Evolutionary conservation across 2,797 vertebrate species (phyloP).

Genomic region (Cheirogaleus major): DNA sequence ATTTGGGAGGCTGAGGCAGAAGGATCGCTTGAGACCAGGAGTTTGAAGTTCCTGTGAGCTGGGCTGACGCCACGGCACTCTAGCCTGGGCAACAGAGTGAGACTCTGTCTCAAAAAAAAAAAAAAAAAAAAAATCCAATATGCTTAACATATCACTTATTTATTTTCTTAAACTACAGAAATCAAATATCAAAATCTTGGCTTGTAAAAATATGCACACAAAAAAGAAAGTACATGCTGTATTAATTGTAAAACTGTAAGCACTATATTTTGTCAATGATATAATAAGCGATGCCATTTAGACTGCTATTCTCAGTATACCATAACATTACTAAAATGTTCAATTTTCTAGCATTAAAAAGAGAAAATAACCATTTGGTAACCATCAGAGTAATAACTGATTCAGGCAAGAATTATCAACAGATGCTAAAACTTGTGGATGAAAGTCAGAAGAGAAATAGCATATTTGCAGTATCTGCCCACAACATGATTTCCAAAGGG

Average conservation of each 20-base stretch:
- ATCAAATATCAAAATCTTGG: conserved; percentile 11
- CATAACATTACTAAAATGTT: neutral
- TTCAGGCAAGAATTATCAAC: conserved; percentile 22
- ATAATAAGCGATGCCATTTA: neutral
- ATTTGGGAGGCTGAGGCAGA: too few species aligned
- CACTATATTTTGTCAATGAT: neutral
- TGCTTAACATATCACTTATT: neutral
- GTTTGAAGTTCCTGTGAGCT: too few species aligned
- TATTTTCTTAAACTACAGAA: conserved; percentile 30
- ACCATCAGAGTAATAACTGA: neutral
- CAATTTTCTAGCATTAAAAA: conserved; percentile 31
- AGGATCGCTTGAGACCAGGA: too few species aligned
- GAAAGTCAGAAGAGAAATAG: neutral
- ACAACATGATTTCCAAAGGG: neutral
- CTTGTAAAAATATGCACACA: neutral
- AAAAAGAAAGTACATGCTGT: neutral
- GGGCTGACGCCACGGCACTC: too few species aligned
- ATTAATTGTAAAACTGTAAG: neutral
- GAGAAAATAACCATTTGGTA: neutral
- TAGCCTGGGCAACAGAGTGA: too few species aligned
- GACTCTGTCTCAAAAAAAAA: too few species aligned
- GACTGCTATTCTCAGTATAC: neutral
- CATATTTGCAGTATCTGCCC: neutral
- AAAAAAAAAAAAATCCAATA: neutral
- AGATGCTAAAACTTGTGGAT: neutral